Conservation (phyloP, 2,797 vertebrate species). For the Pogoniulus pusillus region DNA sequence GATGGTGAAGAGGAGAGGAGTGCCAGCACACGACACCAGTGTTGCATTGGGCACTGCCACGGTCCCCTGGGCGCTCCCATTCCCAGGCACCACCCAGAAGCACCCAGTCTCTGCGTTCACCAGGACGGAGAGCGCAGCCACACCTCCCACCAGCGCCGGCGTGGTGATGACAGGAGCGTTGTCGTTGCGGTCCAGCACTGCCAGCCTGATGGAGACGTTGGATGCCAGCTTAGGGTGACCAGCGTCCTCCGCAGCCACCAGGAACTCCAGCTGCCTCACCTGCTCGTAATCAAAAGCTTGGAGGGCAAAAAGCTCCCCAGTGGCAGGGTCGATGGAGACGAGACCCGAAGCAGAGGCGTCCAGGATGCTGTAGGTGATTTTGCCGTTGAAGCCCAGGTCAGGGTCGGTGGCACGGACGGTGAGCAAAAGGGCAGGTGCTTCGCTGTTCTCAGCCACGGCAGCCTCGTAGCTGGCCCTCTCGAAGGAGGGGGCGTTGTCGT, state of each 20-base stretch:
- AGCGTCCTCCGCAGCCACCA: conserved; percentile 85
- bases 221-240: conserved; percentile 85
- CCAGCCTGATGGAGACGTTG: conserved; percentile 80
- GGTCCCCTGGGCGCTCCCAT: conserved; percentile 11
- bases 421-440: conserved; percentile 76
- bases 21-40: fast-evolving
- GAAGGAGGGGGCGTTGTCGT: conserved; percentile 89
- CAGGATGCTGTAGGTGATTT: conserved; percentile 84
- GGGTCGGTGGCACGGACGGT: conserved; percentile 82
- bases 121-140: conserved; percentile 80
- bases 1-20: conserved; percentile 70
- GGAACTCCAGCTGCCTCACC: conserved; percentile 79
- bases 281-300: conserved; percentile 86
- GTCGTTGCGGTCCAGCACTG: conserved; percentile 86
- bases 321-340: conserved; percentile 82
- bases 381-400: conserved; percentile 84
- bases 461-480: conserved; percentile 77
- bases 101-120: conserved; percentile 83
- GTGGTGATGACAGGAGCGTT: conserved; percentile 83
- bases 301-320: conserved; percentile 82
- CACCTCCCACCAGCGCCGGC: conserved; percentile 79
- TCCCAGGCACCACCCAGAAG: conserved; percentile 63
- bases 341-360: conserved; percentile 72
- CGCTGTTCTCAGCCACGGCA: conserved; percentile 84
- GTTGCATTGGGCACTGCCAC: conserved; percentile 42